Percentiles rank a stretch among this genome's conserved stretches.
Evolutionary conservation across 2,113 vertebrate genomes (phyloP).

Genomic region (Clupea harengus): DNA sequence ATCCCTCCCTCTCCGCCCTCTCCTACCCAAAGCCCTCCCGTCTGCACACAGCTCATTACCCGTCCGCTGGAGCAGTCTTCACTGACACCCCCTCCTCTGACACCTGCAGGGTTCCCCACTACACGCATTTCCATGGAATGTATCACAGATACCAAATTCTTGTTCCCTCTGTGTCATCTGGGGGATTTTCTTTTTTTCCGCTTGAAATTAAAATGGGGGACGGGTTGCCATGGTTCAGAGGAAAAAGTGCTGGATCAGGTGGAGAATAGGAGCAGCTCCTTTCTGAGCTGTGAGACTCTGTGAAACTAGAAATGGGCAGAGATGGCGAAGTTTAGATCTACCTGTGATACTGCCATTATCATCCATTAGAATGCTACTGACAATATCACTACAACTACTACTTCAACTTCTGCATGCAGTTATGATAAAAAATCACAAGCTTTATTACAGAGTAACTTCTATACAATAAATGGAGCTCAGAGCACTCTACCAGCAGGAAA

Average conservation of each 20-base stretch:
- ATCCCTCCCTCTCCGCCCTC: not conserved
- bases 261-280: not conserved
- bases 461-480: too few relatives aligned
- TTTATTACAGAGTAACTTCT: too few relatives aligned
- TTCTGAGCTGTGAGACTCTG: not conserved
- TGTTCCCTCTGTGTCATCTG: not conserved
- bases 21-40: not conserved
- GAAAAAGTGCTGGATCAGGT: slow-evolving; percentile 7
- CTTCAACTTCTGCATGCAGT: too few relatives aligned
- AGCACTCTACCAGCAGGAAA: too few relatives aligned
- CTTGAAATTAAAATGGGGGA: not conserved
- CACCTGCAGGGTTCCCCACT: not conserved
- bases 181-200: not conserved
- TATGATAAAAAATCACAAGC: too few relatives aligned
- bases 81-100: not conserved
- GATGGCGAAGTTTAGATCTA: not conserved
- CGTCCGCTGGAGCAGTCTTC: not conserved
- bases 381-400: too few relatives aligned
- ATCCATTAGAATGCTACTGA: too few relatives aligned
- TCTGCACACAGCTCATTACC: not conserved
- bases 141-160: not conserved
- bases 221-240: not conserved
- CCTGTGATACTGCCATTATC: too few relatives aligned
- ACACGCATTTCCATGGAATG: not conserved
- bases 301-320: not conserved